Evolutionary conservation across 2,888 invertebrate genomes (phyloP).

Genomic region (Anarsia innoxiella): DNA sequence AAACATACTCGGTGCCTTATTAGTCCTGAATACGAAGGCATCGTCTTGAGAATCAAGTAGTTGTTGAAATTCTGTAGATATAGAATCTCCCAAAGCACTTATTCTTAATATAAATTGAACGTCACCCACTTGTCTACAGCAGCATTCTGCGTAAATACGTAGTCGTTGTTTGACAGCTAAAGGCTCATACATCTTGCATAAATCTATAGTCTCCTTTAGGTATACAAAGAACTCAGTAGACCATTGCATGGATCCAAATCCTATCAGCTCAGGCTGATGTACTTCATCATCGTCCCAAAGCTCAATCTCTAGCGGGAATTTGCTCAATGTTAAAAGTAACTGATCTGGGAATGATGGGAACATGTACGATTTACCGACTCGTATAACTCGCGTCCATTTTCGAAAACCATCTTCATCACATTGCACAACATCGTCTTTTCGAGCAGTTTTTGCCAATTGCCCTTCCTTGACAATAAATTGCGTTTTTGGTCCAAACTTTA

Average conservation of each 20-base stretch:
- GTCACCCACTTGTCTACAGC: conserved; percentile 53
- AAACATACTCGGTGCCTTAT: conserved; percentile 64
- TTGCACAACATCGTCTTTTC: conserved; percentile 42
- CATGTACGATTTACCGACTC: conserved; percentile 72
- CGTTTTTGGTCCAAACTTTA: conserved; percentile 64
- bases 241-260: conserved; percentile 61
- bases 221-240: conserved; percentile 61
- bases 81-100: conserved; percentile 64
- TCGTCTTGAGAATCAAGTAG: conserved; percentile 46
- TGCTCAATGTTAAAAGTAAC: conserved; percentile 53
- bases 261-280: conserved; percentile 56
- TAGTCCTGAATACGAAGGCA: conserved; percentile 58
- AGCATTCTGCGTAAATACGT: conserved; percentile 44
- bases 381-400: conserved; percentile 52
- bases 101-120: conserved; percentile 63
- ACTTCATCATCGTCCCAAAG: conserved; percentile 62
- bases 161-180: conserved; percentile 28
- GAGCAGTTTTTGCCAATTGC: conserved; percentile 44
- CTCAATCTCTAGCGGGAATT: conserved; percentile 66
- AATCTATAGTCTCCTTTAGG: conserved; percentile 54
- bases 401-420: conserved; percentile 43
- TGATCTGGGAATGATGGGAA: conserved; percentile 67
- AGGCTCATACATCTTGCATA: conserved; percentile 44
- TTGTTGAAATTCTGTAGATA: conserved; percentile 65
- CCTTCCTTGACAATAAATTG: conserved; percentile 68